Evolutionary conservation across 2,888 invertebrate species (phyloP).

Genomic region (Aphrophora alni): DNA sequence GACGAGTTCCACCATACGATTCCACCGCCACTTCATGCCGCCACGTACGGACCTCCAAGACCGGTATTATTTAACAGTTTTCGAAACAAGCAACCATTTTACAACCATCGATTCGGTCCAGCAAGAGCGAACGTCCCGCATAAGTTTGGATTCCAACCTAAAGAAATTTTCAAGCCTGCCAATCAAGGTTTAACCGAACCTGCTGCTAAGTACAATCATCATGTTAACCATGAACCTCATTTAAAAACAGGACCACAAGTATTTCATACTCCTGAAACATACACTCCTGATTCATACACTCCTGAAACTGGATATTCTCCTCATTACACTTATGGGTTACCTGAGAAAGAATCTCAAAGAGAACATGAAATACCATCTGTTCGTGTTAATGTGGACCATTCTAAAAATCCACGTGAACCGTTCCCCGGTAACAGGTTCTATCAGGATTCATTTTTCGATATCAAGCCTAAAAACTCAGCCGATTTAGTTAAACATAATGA

Average conservation of each 20-base stretch:
- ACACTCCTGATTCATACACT: background rate
- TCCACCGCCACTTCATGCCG: slow-evolving; percentile 38
- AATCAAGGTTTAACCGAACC: slow-evolving; percentile 10
- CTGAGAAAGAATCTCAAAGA: background rate
- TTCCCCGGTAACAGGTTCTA: background rate
- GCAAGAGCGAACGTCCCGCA: background rate
- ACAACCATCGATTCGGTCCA: slow-evolving; percentile 16
- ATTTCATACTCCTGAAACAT: background rate
- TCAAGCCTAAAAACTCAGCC: background rate
- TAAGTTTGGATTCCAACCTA: background rate
- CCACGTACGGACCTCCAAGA: slow-evolving; percentile 13
- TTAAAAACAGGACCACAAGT: background rate
- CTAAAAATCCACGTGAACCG: background rate
- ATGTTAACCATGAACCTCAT: slow-evolving; percentile 1
- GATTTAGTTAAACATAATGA: background rate
- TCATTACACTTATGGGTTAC: background rate
- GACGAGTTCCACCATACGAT: slow-evolving; percentile 42
- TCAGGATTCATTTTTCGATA: background rate
- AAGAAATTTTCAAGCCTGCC: background rate
- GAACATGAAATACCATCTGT: background rate
- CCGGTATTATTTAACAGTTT: slow-evolving; percentile 6
- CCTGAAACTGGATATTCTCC: background rate
- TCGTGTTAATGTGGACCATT: background rate
- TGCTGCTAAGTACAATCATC: slow-evolving; percentile 9
- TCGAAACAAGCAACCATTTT: background rate